phyloP scores from a whole-genome alignment of 2,113 vertebrate genomes.

The Seriola dumerili region DNA sequence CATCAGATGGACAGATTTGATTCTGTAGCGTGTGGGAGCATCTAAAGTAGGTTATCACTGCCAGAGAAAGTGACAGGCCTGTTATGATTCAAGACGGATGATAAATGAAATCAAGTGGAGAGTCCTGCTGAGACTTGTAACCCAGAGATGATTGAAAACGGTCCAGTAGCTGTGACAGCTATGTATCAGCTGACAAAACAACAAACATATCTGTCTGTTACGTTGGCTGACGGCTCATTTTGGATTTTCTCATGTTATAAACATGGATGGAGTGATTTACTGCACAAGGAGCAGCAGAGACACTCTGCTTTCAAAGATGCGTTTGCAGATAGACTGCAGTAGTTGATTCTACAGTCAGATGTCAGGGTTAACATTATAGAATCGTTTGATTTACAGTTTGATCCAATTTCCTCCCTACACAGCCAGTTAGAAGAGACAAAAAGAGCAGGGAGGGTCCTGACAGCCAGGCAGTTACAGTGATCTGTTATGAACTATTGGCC shows the following conservation, averaged over 20 bases:
- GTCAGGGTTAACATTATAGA: not conserved
- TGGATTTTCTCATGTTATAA: slow-evolving; percentile 26
- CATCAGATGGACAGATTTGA: slow-evolving; percentile 67
- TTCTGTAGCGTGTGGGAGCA: slow-evolving; percentile 61
- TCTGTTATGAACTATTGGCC: slow-evolving; percentile 6
- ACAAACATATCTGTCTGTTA: slow-evolving; percentile 61
- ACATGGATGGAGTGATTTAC: slow-evolving; percentile 20
- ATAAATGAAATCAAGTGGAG: slow-evolving; percentile 73
- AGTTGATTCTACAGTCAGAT: not conserved
- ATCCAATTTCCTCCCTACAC: not conserved
- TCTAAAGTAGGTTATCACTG: slow-evolving; percentile 72
- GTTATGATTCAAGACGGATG: slow-evolving; percentile 71
- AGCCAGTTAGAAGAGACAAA: not conserved
- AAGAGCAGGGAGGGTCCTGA: not conserved
- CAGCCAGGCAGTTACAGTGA: slow-evolving; percentile 2
- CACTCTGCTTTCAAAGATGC: not conserved
- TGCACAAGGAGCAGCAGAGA: not conserved
- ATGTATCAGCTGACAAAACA: slow-evolving; percentile 59
- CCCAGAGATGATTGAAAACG: slow-evolving; percentile 67
- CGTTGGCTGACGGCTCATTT: slow-evolving; percentile 39
- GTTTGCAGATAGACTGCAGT: not conserved
- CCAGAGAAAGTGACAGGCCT: slow-evolving; percentile 65
- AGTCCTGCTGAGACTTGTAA: slow-evolving; percentile 69
- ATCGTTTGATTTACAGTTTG: not conserved
- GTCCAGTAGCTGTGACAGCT: slow-evolving; percentile 42